Evolutionary conservation across 2,888 invertebrate species (phyloP).

Genomic region (Stictocephala bisonia): DNA sequence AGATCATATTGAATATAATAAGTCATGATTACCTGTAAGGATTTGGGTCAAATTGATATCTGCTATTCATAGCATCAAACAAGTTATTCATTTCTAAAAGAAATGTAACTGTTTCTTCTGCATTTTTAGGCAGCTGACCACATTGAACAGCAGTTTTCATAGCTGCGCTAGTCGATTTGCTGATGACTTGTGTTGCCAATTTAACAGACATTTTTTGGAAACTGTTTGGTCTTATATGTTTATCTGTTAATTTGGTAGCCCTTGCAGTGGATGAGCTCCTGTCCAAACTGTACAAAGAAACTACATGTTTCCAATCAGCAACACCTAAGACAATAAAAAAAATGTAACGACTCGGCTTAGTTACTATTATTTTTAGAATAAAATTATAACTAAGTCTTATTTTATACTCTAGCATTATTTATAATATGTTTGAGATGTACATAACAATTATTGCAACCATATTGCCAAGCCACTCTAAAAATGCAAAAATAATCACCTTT

Average conservation of each 20-base stretch:
- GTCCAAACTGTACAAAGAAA: conserved; percentile 1
- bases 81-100: conserved; percentile 5
- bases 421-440: no score
- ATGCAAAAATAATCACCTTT: no score
- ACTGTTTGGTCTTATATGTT: neutral
- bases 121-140: conserved; percentile 7
- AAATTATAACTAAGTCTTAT: no score
- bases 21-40: no score
- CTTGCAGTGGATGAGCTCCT: conserved; percentile 6
- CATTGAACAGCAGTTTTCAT: conserved; percentile 16
- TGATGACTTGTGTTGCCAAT: conserved; percentile 30
- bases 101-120: conserved; percentile 18
- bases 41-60: neutral
- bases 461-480: no score
- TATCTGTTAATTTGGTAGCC: conserved; percentile 15
- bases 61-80: conserved; percentile 35
- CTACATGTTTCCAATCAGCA: conserved; percentile 29
- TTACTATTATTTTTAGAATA: no score
- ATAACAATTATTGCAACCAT: no score
- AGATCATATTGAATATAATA: no score
- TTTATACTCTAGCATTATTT: no score
- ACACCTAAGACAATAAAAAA: no score
- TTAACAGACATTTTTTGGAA: conserved; percentile 35
- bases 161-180: neutral
- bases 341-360: no score